These are phyloP conservation scores for Caenorhabditis zanzibari DNA, from an alignment of 2,888 invertebrate genomes.

Conservation along the genomic window DNA sequence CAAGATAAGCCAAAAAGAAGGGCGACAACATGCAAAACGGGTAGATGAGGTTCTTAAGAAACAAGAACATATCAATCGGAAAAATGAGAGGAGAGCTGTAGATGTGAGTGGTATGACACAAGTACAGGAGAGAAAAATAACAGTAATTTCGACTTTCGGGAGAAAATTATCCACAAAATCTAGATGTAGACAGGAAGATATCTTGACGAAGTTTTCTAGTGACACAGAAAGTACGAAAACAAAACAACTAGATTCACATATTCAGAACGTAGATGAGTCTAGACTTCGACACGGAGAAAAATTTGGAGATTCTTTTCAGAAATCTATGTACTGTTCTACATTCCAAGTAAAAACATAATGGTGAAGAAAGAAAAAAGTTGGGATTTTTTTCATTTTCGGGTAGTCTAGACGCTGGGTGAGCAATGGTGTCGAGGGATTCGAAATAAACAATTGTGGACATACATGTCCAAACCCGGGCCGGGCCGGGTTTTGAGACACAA, in stretches of 20 bases:
- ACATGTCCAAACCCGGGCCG: too few relatives aligned
- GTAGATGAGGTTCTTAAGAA: background rate
- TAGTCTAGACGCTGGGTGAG: conserved; percentile 17
- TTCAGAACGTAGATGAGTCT: too few relatives aligned
- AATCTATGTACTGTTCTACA: background rate
- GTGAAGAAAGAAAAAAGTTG: background rate
- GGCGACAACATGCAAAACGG: conserved; percentile 28
- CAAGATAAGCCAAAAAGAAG: conserved; percentile 5
- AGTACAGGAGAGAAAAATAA: background rate
- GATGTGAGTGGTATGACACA: conserved; percentile 7
- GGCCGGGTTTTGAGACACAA: too few relatives aligned
- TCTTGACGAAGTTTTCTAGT: background rate
- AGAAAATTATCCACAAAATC: background rate
- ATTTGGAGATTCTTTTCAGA: background rate
- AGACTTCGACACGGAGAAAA: too few relatives aligned
- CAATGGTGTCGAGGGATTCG: conserved; percentile 8
- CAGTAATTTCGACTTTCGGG: background rate
- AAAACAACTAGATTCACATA: too few relatives aligned
- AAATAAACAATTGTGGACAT: background rate
- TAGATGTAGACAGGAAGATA: background rate
- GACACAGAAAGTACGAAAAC: too few relatives aligned
- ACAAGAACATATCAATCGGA: conserved; percentile 28
- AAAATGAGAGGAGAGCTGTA: background rate
- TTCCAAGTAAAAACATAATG: background rate
- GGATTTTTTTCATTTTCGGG: conserved; percentile 8